Evolutionary conservation across 2,113 vertebrate species (phyloP), one percentile per base, ranked within the genome.

Genomic region (Scalopus aquaticus): DNA sequence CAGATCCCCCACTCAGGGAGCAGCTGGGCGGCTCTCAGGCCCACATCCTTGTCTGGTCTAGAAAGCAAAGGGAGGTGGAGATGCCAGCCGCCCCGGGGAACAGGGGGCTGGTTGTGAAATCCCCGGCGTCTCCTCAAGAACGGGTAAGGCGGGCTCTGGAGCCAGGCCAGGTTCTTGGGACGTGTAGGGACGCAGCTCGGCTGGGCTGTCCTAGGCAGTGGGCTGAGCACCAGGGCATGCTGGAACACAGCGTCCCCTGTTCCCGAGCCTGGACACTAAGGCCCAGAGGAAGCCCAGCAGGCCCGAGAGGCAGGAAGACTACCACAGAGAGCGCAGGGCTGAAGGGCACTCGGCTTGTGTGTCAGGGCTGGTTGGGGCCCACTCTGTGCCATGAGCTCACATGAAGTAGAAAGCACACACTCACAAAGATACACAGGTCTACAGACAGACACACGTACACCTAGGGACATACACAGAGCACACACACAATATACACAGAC

Each of bases 291-390:
- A 46, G 10, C 8, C 42, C 42, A 32, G 32, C 30, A 67, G 62
- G n/a, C 15, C 3, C 9, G 10, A 65, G 9, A 42, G 16, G 19
- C 0, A 0, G 19, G 12, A 9, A 67, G 35, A 32, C 39, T 58
- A 26, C 0, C 7, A 58, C 56, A 39, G 67, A 13, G 0, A 0
- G 0, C 0, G 32, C 24, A 73, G 64, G 17, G 26, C 20, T 2
- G 37, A 54, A 20, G 54, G 30, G 9, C 39, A 6, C 12, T 3
- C 1, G 10, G 22, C 44, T 35, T 42, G 26, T 0, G 0, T 11
- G 32, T 42, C 22, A 39, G 65, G 9, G 15, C 13, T 4, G 4
- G 26, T 9, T 44, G 72, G 44, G 60, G 16, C 51, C 15, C 20
- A 10, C 24, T 54, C 28, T 54, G 26, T 46, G 2, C 49, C 69